These are phyloP conservation scores for Leptinotarsa texana DNA, from an alignment of 1,140 invertebrate genomes.

Conservation along the genomic window DNA sequence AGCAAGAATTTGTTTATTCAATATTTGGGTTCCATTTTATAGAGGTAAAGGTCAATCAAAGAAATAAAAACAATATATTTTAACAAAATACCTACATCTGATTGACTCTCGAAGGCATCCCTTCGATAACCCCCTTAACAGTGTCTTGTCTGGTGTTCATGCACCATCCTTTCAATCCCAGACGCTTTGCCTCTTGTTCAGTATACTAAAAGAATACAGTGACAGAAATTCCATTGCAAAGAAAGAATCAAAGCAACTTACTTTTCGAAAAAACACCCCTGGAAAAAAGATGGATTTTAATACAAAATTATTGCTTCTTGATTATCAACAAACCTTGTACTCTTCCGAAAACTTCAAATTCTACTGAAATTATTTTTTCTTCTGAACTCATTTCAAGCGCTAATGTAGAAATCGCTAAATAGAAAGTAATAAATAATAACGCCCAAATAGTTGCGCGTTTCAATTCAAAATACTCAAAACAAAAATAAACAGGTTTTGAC, in stretches of 20 bases:
- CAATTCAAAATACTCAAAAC: too few species aligned
- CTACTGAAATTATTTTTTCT: slow-evolving; percentile 55
- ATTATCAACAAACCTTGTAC: slow-evolving; percentile 61
- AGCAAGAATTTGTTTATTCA: neutral
- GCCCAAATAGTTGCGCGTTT: too few species aligned
- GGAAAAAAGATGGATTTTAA: slow-evolving; percentile 33
- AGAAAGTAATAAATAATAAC: too few species aligned
- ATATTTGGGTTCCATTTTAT: neutral
- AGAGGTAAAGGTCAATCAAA: neutral
- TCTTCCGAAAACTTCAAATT: slow-evolving; percentile 67
- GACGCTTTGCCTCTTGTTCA: slow-evolving; percentile 66
- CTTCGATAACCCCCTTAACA: slow-evolving; percentile 73
- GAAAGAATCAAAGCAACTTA: slow-evolving; percentile 42
- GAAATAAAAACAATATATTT: neutral
- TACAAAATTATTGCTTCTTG: slow-evolving; percentile 13
- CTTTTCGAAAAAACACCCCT: slow-evolving; percentile 69
- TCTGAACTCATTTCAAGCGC: neutral
- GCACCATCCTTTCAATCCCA: slow-evolving; percentile 75
- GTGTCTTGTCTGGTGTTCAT: slow-evolving; percentile 74
- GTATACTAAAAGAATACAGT: slow-evolving; percentile 62
- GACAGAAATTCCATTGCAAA: too few species aligned
- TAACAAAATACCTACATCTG: slow-evolving; percentile 62
- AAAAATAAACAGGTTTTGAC: too few species aligned
- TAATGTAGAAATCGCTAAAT: too few species aligned
- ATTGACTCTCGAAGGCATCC: slow-evolving; percentile 63